These are phyloP conservation scores for Steatornis caripensis DNA, from an alignment of 2,113 vertebrate species.

Conservation along the genomic window DNA sequence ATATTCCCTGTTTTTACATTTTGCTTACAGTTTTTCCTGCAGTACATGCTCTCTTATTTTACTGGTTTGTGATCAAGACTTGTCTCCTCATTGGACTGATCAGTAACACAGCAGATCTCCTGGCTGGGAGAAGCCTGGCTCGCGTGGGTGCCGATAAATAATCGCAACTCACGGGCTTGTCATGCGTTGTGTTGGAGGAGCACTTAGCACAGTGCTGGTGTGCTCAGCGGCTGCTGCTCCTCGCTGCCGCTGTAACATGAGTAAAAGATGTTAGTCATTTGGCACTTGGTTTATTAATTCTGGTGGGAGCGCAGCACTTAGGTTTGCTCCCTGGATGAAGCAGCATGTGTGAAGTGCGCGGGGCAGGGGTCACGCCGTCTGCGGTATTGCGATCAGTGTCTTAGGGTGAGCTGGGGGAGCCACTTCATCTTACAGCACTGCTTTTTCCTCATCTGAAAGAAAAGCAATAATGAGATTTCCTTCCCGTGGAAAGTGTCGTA, in stretches of 20 bases:
- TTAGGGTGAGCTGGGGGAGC: neutral
- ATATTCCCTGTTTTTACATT: neutral
- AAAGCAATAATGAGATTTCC: neutral
- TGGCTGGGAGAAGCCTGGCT: neutral
- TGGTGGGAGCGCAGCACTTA: rapidly evolving
- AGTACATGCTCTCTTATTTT: neutral
- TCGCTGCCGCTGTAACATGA: rapidly evolving
- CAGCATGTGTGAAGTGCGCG: neutral
- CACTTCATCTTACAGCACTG: neutral
- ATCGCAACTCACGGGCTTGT: neutral
- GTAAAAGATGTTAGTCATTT: neutral
- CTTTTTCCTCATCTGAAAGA: neutral
- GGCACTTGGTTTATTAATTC: neutral
- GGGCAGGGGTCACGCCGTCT: neutral
- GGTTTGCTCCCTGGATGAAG: neutral
- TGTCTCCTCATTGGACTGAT: rapidly evolving
- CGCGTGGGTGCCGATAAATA: neutral
- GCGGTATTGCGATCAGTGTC: neutral
- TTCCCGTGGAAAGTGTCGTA: neutral
- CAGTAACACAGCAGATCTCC: neutral
- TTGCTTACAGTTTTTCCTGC: neutral
- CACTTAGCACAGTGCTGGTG: neutral
- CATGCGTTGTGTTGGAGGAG: neutral
- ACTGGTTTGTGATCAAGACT: neutral
- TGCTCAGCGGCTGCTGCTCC: neutral